Percentiles rank a stretch among this genome's conserved stretches.
Evolutionary conservation across 2,113 vertebrate species (phyloP).

Genomic region (Tetraodon nigroviridis): DNA sequence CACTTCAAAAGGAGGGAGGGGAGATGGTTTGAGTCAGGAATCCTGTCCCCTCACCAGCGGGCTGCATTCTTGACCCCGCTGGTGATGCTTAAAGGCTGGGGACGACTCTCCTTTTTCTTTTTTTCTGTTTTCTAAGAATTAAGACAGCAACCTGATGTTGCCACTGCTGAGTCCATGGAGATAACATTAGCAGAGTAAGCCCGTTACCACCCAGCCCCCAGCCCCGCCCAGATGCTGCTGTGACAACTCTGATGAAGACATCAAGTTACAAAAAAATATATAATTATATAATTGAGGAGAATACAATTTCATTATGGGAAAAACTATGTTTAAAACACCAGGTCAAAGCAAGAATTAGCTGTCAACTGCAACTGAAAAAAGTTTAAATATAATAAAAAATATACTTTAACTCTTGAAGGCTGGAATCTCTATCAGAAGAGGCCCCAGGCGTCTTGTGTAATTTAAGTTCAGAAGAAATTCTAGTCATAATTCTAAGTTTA

Average conservation of each 20-base stretch:
- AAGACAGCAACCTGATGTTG: constrained; percentile 72
- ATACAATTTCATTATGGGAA: not conserved
- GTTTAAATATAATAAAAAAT: too few relatives aligned
- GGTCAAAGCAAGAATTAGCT: too few relatives aligned
- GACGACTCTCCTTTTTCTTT: constrained; percentile 68
- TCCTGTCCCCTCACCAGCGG: constrained; percentile 68
- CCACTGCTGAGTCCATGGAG: constrained; percentile 56
- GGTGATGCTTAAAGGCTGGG: constrained; percentile 75
- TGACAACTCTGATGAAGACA: constrained; percentile 61
- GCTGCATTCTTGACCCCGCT: constrained; percentile 76
- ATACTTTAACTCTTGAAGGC: too few relatives aligned
- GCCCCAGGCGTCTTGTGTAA: too few relatives aligned
- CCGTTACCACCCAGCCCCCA: constrained; percentile 52
- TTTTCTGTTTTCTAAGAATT: constrained; percentile 66
- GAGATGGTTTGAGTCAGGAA: constrained; percentile 70
- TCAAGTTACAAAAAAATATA: constrained; percentile 27
- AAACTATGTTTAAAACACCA: not conserved
- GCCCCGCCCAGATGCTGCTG: not conserved
- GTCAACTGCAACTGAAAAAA: too few relatives aligned
- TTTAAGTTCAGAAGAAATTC: too few relatives aligned
- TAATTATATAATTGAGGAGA: too few relatives aligned
- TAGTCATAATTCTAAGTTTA: too few relatives aligned
- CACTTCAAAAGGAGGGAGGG: constrained; percentile 70
- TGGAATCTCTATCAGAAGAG: too few relatives aligned
- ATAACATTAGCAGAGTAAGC: constrained; percentile 54